A percentile compares a stretch with the other conserved stretches of the same genome.
phyloP scores from a whole-genome alignment of 1,140 invertebrate species.

The Drosophila nikananu region DNA sequence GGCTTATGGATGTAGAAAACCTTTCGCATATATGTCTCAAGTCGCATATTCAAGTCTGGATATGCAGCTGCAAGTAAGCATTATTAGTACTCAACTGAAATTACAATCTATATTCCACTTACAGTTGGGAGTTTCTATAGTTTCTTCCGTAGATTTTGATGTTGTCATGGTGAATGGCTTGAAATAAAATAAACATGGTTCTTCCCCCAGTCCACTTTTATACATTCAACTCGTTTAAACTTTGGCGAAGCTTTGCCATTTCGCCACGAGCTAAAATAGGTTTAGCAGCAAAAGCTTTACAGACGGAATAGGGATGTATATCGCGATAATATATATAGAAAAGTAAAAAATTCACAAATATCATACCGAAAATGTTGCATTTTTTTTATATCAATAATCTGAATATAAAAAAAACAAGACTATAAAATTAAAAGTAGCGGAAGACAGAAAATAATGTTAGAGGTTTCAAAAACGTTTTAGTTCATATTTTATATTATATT shows the following conservation, averaged over 20 bases:
- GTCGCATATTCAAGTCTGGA: constrained; percentile 35
- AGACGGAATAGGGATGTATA: background rate
- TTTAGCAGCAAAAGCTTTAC: background rate
- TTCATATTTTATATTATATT: background rate
- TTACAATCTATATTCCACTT: background rate
- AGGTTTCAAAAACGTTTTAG: background rate
- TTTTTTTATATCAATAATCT: too few relatives aligned
- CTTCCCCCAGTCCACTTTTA: background rate
- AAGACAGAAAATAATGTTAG: too few relatives aligned
- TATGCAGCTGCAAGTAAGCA: constrained; percentile 1
- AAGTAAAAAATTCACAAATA: too few relatives aligned
- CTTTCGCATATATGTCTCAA: constrained; percentile 42
- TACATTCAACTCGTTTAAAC: background rate
- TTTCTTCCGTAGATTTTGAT: background rate
- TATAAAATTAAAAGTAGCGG: too few relatives aligned
- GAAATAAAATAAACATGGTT: background rate
- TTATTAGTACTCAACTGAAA: background rate
- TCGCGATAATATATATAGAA: background rate
- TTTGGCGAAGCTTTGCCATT: constrained; percentile 25
- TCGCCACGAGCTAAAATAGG: background rate
- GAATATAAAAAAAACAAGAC: too few relatives aligned
- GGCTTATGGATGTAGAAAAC: background rate
- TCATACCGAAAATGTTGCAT: too few relatives aligned
- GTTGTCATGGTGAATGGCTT: background rate
- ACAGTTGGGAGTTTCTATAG: constrained; percentile 23